Base-by-base conservation (phyloP, 2,113 vertebrate species). In the Syngnathoides biaculeatus region DNA sequence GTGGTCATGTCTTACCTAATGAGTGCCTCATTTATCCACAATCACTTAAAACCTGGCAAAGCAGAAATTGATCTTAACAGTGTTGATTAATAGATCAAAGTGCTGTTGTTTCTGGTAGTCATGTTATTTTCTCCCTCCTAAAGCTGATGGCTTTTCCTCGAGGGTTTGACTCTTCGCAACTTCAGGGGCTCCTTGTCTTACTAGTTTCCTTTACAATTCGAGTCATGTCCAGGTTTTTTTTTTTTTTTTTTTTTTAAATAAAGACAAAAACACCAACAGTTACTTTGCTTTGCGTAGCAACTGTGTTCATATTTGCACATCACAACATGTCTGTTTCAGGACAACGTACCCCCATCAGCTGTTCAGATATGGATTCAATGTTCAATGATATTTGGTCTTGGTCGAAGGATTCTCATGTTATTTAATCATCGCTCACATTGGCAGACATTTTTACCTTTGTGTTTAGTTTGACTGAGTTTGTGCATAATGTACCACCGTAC, bases 351-450 rank as follows among this genome's bases (percentile, higher is more conserved):
- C 55, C 15, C 64, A 71, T 73, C 19, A 64, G 63, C 43, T 74
- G 74, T 79, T 85, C 68, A 76, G 38, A 63, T 61, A 62, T 64
- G 60, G n/a, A 8, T 0, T 82, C n/a, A 71, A 75, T 67, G 22
- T 81, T 83, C 78, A 42, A 79, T 83, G 40, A 58, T 62, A 73
- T 78, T 67, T 71, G 47, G 19, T 69, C 40, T 48, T 66, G 58
- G 68, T 68, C 14, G 43, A 80, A 64, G 35, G 62, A 69, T n/a
- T 45, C 12, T 39, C 10, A 2, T 67, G 58, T 65, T 56, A 43
- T 57, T 62, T 62, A 61, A 24, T 68, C 43, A 17, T 22, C 55
- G 47, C 61, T 59, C 39, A 57, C 12, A 12, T 60, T 40, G 13
- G 35, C 19, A 59, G 35, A 22, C 35, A 39, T 40, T 30, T 14